These are phyloP conservation scores for Hemicentrotus pulcherrimus DNA, from an alignment of 35 echinoderm and acorn worm genomes.

Conservation along the genomic window DNA sequence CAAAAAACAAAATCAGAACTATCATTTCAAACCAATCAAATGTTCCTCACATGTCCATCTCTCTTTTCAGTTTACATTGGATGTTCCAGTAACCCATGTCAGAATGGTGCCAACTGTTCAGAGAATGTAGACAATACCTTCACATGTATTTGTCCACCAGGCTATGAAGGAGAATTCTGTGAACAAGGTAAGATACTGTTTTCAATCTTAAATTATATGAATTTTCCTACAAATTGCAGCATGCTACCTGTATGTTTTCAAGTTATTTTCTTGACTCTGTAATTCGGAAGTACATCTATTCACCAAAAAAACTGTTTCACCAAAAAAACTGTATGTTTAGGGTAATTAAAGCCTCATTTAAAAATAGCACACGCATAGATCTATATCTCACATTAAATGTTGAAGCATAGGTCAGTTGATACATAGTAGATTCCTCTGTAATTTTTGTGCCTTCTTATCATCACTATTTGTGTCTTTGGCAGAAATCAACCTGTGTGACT, in stretches of 20 bases:
- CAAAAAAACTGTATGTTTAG: too few relatives aligned
- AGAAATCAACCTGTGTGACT: conserved; percentile 53
- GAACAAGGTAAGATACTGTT: conserved; percentile 55
- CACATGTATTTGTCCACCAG: conserved; percentile 60
- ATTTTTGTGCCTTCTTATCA: neutral
- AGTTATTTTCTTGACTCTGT: neutral
- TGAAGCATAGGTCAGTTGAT: neutral
- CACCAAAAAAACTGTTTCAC: too few relatives aligned
- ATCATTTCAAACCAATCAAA: neutral
- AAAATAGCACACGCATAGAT: neutral
- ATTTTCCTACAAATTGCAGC: neutral
- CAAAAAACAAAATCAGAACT: too few relatives aligned
- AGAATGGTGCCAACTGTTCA: conserved; percentile 64
- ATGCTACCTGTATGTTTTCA: neutral
- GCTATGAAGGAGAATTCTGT: conserved; percentile 66
- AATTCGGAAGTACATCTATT: too few relatives aligned
- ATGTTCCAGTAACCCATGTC: conserved; percentile 62
- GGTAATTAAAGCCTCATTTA: neutral
- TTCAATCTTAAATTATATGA: neutral
- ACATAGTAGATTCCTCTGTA: neutral
- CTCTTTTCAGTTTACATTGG: conserved; percentile 4
- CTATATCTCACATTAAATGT: neutral
- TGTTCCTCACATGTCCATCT: neutral
- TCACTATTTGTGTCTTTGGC: neutral
- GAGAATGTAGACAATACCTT: conserved; percentile 50